Percentiles rank a stretch among this genome's conserved stretches.
phyloP scores from a whole-genome alignment of 1,140 invertebrate genomes.

The Drosophila pectinifera region DNA sequence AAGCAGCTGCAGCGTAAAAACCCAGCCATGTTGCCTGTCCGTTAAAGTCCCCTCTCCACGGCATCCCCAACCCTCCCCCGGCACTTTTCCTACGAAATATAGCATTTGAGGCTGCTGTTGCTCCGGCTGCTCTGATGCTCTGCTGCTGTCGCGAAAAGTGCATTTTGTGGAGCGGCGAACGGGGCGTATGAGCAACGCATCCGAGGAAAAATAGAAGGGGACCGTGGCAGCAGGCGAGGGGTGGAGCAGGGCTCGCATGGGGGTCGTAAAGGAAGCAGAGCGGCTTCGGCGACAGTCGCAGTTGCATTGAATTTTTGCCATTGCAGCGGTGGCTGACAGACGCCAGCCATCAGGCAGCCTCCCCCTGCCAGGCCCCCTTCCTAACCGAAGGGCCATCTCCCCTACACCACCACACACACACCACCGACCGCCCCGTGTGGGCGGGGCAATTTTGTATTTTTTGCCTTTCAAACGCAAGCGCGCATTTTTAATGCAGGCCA shows the following conservation, averaged over 20 bases:
- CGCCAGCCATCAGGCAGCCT: constrained; percentile 27
- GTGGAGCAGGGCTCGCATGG: too few relatives aligned
- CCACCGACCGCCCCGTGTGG: constrained; percentile 34
- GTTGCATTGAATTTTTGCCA: constrained; percentile 68
- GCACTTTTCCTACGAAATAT: constrained; percentile 55
- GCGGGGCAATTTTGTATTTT: constrained; percentile 83
- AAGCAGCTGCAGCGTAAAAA: constrained; percentile 75
- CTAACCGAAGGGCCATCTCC: constrained; percentile 1
- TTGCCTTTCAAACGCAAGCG: constrained; percentile 83
- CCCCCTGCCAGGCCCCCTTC: neutral
- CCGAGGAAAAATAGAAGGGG: constrained; percentile 31
- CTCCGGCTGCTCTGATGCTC: constrained; percentile 29
- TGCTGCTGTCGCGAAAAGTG: constrained; percentile 70
- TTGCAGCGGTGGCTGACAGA: constrained; percentile 63
- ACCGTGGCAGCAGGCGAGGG: neutral
- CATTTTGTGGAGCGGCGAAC: constrained; percentile 57
- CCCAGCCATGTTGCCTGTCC: constrained; percentile 72
- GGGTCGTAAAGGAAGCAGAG: constrained; percentile 30
- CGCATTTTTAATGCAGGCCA: constrained; percentile 77
- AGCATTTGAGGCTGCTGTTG: constrained; percentile 55
- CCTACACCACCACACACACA: neutral
- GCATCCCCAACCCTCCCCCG: neutral
- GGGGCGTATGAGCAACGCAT: constrained; percentile 73
- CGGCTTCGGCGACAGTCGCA: constrained; percentile 42
- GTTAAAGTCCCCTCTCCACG: constrained; percentile 4